Evolutionary conservation across 2,797 vertebrate species (phyloP).

Genomic region (Eurystomus glaucurus): DNA sequence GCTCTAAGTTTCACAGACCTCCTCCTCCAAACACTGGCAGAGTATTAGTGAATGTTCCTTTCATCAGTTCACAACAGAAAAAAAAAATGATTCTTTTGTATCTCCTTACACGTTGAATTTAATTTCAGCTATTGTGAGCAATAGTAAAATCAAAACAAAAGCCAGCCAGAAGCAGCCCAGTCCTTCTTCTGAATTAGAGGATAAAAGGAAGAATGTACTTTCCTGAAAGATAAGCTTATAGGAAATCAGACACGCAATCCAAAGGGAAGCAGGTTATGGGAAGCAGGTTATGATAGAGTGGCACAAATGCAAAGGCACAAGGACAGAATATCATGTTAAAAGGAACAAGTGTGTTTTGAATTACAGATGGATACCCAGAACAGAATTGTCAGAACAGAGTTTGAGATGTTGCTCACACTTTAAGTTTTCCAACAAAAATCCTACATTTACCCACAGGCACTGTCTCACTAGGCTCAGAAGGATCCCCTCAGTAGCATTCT

Average conservation of each 20-base stretch:
- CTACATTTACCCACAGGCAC: not conserved
- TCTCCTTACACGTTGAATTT: slow-evolving; percentile 46
- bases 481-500: not conserved
- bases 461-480: not conserved
- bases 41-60: slow-evolving; percentile 39
- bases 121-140: slow-evolving; percentile 12
- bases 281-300: not conserved
- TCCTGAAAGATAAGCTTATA: not conserved
- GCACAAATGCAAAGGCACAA: not conserved
- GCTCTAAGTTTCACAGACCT: slow-evolving; percentile 30
- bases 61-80: slow-evolving; percentile 35
- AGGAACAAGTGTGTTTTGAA: not conserved
- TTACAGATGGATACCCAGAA: not conserved
- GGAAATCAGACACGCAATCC: not conserved
- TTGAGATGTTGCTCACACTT: not conserved
- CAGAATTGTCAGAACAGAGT: not conserved
- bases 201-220: slow-evolving; percentile 10
- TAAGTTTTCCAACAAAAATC: not conserved
- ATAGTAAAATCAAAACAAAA: slow-evolving; percentile 37
- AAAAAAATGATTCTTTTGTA: slow-evolving; percentile 38
- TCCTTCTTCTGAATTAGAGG: not conserved
- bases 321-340: not conserved
- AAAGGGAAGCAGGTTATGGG: not conserved
- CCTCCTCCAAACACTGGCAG: slow-evolving; percentile 39
- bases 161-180: not conserved